These are phyloP conservation scores for Eulemur mongoz DNA, from an alignment of 2,797 vertebrate genomes.

Conservation along the genomic window DNA sequence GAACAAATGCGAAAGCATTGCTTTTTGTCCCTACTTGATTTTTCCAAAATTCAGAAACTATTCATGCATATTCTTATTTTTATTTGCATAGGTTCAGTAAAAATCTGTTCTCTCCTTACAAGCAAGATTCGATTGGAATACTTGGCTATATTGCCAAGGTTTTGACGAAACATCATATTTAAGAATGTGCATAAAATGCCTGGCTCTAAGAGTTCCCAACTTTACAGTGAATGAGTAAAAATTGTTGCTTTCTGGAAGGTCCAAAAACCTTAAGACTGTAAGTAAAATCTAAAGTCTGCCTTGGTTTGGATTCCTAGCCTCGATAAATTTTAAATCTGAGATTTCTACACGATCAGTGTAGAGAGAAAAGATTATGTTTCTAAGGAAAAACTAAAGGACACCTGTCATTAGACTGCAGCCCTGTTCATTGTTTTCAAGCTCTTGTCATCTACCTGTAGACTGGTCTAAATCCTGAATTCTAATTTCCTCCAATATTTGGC, in stretches of 20 bases:
- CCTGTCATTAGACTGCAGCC: not conserved
- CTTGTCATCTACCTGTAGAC: not conserved
- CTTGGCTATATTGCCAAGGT: not conserved
- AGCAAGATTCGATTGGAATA: not conserved
- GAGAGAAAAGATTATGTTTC: not conserved
- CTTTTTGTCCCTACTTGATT: not conserved
- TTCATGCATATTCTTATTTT: not conserved
- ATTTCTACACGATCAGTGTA: not conserved
- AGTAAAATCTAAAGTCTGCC: too few species aligned
- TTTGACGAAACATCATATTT: not conserved
- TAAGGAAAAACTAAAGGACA: not conserved
- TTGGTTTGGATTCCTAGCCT: not conserved
- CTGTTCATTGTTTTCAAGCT: not conserved
- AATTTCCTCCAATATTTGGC: not conserved
- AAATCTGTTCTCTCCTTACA: not conserved
- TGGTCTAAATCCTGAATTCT: not conserved
- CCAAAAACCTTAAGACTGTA: too few species aligned
- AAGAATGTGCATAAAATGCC: too few species aligned
- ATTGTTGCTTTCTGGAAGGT: too few species aligned
- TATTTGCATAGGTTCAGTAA: not conserved
- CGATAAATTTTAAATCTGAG: not conserved
- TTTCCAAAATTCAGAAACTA: not conserved
- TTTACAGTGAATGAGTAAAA: too few species aligned
- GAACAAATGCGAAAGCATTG: not conserved
- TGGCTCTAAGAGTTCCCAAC: not conserved